Percentiles rank a stretch among this genome's conserved stretches.
These are phyloP conservation scores for Xanthorhoe designata DNA, from an alignment of 2,888 invertebrate genomes.

Conservation along the genomic window DNA sequence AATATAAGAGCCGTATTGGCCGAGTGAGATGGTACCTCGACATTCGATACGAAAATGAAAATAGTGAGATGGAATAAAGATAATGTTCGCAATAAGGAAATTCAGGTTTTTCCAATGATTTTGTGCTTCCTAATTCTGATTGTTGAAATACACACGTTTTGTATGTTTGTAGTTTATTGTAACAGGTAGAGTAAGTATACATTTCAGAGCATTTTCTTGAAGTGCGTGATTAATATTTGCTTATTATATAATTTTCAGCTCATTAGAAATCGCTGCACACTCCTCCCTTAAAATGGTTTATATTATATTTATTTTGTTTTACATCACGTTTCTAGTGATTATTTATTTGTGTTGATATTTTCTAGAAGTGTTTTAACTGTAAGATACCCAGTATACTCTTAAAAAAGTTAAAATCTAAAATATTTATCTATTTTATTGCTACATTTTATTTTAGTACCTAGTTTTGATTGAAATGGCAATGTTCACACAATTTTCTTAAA, in stretches of 20 bases:
- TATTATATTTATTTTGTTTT: neutral
- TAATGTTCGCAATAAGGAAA: too few species aligned
- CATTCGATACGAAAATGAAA: too few species aligned
- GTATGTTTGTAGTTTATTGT: slow-evolving; percentile 59
- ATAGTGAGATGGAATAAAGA: too few species aligned
- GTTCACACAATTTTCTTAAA: neutral
- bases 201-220: neutral
- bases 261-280: neutral
- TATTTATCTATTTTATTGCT: neutral
- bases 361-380: neutral
- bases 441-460: neutral
- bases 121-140: neutral
- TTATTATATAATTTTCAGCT: neutral
- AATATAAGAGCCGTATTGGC: too few species aligned
- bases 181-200: slow-evolving; percentile 7
- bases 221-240: neutral
- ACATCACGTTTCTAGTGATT: neutral
- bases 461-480: neutral
- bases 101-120: neutral
- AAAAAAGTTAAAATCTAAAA: neutral
- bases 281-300: neutral
- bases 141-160: slow-evolving; percentile 49
- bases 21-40: too few species aligned
- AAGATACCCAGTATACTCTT: neutral
- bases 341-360: slow-evolving; percentile 1